Evolutionary conservation across 2,797 vertebrate species (phyloP), one percentile per base, ranked within the genome.

Genomic region (Parauchenoglanis punctatus): DNA sequence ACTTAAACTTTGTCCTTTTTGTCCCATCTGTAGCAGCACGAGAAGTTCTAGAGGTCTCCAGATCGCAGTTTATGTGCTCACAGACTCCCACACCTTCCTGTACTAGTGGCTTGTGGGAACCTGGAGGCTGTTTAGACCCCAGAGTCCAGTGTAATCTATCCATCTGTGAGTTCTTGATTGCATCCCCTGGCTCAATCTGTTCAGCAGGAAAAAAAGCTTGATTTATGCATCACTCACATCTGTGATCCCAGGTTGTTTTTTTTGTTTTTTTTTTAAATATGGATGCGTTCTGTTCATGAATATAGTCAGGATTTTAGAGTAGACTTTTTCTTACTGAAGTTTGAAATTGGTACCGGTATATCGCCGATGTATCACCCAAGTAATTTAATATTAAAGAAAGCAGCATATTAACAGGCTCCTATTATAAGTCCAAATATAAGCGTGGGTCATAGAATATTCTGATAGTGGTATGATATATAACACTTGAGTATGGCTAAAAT

Each of bases 131-230:
- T 87, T 83, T 65, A 58, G 86, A 65, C 80, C 80, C 80, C 28
- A 63, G 80, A 75, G 58, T 82, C 56, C 20, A 83, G 46, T 5
- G 35, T 54, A 77, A 77, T 87, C 81, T 65, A 65, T n/a, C 80
- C 86, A 87, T 83, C 86, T 83, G 85, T 49, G 52, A 81, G 65
- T 46, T 25, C 49, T 28, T 87, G 81, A 61, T 58, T 56, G 72
- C 25, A 54, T 76, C 59, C 31, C 25, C n/a, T 83, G 28, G 68
- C 18, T 40, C 80, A 83, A 40, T 75, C 86, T 87, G 81, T 44
- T 73, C 59, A 44, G 59, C 20, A 58, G 49, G 59, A 58, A 20
- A 75, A 40, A 77, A 65, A 25, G 10, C 18, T n/a, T 44, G 65
- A 68, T 81, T 78, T 40, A 40, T 58, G 75, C 25, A 49, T 61